phyloP scores from a whole-genome alignment of 37 sponge, comb jelly and placozoan genomes.

The Tethya wilhelma region DNA sequence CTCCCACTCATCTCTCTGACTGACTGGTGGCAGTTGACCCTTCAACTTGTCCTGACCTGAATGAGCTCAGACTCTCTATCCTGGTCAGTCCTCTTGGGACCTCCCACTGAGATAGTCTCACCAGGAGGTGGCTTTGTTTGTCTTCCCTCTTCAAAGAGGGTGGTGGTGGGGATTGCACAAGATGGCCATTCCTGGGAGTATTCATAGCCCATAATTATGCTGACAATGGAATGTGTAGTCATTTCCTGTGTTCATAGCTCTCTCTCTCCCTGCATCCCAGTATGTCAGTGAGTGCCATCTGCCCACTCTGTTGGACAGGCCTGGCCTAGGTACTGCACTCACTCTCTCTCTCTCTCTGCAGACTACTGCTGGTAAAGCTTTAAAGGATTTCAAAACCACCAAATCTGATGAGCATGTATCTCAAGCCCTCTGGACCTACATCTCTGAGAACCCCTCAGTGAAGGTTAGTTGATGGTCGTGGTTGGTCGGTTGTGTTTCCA shows the following conservation, averaged over 20 bases:
- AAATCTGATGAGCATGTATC: constrained; percentile 52
- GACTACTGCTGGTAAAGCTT: constrained; percentile 63
- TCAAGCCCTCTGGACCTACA: constrained; percentile 41
- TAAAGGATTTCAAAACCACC: constrained; percentile 84
- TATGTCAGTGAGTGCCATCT: not conserved
- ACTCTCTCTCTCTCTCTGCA: constrained; percentile 21
- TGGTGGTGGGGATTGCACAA: too few relatives aligned
- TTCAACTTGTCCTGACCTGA: too few relatives aligned
- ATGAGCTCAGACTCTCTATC: too few relatives aligned
- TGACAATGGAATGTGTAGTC: too few relatives aligned
- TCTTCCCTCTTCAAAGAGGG: too few relatives aligned
- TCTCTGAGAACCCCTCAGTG: constrained; percentile 55
- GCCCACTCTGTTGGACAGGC: not conserved
- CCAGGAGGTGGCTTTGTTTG: too few relatives aligned
- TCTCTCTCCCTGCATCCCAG: constrained; percentile 1
- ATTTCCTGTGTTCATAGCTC: not conserved
- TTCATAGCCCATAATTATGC: too few relatives aligned
- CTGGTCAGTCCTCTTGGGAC: too few relatives aligned
- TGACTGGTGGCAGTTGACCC: too few relatives aligned
- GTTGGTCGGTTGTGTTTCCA: not conserved
- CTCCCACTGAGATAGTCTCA: too few relatives aligned
- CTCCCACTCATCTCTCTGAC: too few relatives aligned
- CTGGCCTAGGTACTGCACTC: not conserved
- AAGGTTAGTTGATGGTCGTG: constrained; percentile 32
- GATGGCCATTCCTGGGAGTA: too few relatives aligned